Base-by-base conservation (phyloP, 2,797 vertebrate species). In the Cuculus canorus region DNA sequence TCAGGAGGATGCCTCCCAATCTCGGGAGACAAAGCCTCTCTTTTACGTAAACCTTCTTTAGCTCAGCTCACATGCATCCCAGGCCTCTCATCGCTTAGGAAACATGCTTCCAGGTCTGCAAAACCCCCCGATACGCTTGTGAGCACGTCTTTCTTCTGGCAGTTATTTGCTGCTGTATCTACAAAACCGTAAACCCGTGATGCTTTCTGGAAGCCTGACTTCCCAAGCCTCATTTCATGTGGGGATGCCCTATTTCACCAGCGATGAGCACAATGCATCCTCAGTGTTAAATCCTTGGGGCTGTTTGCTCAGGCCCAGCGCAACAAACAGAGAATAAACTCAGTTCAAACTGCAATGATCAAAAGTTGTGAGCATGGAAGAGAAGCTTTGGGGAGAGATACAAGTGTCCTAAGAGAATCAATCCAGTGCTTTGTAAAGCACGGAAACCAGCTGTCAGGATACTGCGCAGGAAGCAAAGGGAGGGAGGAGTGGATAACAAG, bases 391-490 rank as follows among this genome's bases (percentile, higher is more conserved):
- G 79, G 82, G 22, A 47, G 64, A n/a, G 66, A 32, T 10, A 43
- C 9, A 28, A 59, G 13, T 4, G 19, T 22, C 4, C 0, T 1
- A 0, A 24, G 70, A 43, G 53, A 80, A 32, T 6, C 3, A 43
- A 37, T 37, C 35, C 57, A 10, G 48, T 1, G 5, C 33, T 52
- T 57, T 30, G n/a, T n/a, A 13, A 64, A 78, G 41, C 30, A 0
- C 0, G 18, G 30, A 18, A 77, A 30, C 5, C 4, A 53, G 4
- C 35, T 22, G 59, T 27, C 0, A 24, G 77, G 28, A n/a, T 33
- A 0, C 17, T 0, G 9, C 4, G 30, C 52, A 10, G 35, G 10
- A 18, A 66, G 37, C 27, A 18, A 11, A 3, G 10, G 0, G 5
- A 69, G 17, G 27, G 39, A 82, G 47, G 41, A 78, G 69, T 6